Evolutionary conservation across 2,113 vertebrate species (phyloP).

Genomic region (Beaufortia kweichowensis): DNA sequence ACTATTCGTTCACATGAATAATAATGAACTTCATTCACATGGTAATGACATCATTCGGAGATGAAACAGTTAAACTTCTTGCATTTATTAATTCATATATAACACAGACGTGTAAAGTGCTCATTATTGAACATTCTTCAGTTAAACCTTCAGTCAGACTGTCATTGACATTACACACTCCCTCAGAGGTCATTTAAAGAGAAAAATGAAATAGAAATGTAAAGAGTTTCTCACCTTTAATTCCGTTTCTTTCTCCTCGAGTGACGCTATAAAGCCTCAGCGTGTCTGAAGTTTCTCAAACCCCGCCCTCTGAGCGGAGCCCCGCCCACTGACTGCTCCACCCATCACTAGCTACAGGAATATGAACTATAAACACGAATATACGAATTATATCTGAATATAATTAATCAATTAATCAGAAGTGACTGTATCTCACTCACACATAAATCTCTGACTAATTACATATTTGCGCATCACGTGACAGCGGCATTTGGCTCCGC

Average conservation of each 20-base stretch:
- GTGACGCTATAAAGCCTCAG: slow-evolving; percentile 63
- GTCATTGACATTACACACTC: background rate
- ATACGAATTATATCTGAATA: too few relatives aligned
- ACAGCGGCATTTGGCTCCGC: too few relatives aligned
- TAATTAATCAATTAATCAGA: too few relatives aligned
- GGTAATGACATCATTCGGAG: background rate
- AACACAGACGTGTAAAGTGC: background rate
- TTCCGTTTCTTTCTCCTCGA: slow-evolving; percentile 52
- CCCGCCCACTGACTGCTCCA: slow-evolving; percentile 55
- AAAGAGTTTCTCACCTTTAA: slow-evolving; percentile 54
- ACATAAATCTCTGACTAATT: too few relatives aligned
- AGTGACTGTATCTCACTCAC: too few relatives aligned
- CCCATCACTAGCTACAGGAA: background rate
- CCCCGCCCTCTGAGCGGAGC: slow-evolving; percentile 65
- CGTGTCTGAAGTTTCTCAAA: slow-evolving; percentile 60
- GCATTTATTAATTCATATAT: background rate
- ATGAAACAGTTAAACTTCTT: too few relatives aligned
- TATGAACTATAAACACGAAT: background rate
- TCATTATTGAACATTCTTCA: background rate
- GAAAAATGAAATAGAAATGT: background rate
- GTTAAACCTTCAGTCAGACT: too few relatives aligned
- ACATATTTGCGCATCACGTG: too few relatives aligned
- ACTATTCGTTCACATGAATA: too few relatives aligned
- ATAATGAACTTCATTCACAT: too few relatives aligned
- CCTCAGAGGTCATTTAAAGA: slow-evolving; percentile 48